phyloP scores from a whole-genome alignment of 2,888 invertebrate genomes.

The Ectobius pallidus region DNA sequence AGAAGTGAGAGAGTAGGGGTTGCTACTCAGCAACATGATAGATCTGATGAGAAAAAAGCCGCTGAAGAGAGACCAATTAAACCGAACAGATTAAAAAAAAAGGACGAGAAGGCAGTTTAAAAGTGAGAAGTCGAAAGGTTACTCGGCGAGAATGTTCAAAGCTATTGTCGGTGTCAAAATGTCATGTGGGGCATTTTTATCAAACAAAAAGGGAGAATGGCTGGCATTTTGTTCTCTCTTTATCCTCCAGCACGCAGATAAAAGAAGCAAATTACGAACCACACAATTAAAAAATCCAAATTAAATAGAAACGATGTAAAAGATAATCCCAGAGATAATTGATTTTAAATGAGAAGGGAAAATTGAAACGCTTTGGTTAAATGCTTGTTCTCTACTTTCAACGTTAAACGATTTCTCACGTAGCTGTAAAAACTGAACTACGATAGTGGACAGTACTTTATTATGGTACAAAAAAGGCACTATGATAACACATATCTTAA shows the following conservation, averaged over 20 bases:
- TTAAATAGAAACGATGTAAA: neutral
- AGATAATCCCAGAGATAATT: no score
- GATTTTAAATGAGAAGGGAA: no score
- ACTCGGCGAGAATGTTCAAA: neutral
- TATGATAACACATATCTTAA: no score
- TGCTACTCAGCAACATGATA: conserved; percentile 13
- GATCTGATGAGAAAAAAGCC: conserved; percentile 21
- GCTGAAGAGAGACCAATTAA: conserved; percentile 25
- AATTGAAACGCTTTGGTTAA: no score
- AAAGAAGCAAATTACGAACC: neutral
- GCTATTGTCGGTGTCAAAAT: conserved; percentile 25
- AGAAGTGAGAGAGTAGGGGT: no score
- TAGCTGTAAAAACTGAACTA: no score
- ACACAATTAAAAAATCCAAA: neutral
- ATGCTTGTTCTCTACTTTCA: no score
- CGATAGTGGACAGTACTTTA: no score
- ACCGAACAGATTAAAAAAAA: conserved; percentile 14
- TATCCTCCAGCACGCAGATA: neutral
- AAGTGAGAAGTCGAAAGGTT: conserved; percentile 28
- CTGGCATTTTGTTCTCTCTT: neutral
- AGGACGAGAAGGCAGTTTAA: conserved; percentile 4
- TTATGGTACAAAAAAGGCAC: no score
- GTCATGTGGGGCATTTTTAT: conserved; percentile 7
- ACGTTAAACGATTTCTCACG: no score
- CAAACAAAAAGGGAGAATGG: neutral